Conservation (phyloP, 2,888 invertebrate genomes). For the Miltochrista miniata region DNA sequence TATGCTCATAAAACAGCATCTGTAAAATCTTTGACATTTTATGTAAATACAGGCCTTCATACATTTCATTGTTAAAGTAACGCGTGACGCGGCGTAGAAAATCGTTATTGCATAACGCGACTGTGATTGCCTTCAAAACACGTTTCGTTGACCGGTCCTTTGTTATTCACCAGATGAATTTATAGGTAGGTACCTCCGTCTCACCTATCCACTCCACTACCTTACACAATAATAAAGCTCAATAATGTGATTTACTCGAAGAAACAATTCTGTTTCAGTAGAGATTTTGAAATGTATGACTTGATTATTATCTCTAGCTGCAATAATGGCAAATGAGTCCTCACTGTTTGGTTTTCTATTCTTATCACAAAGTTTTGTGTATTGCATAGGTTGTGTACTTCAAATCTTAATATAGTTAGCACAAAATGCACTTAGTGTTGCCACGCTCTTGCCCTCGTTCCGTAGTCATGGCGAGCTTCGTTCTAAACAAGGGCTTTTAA, state of each 20-base stretch:
- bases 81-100: slow-evolving; percentile 51
- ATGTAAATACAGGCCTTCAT: slow-evolving; percentile 38
- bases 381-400: slow-evolving; percentile 17
- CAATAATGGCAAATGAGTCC: too few relatives aligned
- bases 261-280: too few relatives aligned
- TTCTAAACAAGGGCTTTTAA: slow-evolving; percentile 72
- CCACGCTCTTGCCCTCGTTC: slow-evolving; percentile 64
- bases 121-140: slow-evolving; percentile 53
- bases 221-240: slow-evolving; percentile 19
- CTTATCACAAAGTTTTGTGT: not conserved
- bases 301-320: too few relatives aligned
- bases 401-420: slow-evolving; percentile 26
- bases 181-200: slow-evolving; percentile 37
- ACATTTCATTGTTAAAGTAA: slow-evolving; percentile 48
- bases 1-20: not conserved
- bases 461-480: slow-evolving; percentile 48
- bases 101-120: slow-evolving; percentile 64
- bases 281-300: too few relatives aligned
- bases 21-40: slow-evolving; percentile 25
- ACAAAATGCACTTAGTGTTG: slow-evolving; percentile 36
- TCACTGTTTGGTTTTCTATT: too few relatives aligned
- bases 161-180: slow-evolving; percentile 52
- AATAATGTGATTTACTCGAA: not conserved
- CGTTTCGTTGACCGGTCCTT: slow-evolving; percentile 45
- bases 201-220: slow-evolving; percentile 48